Percentiles rank a stretch among this genome's conserved stretches.
Evolutionary conservation across 2,888 invertebrate species (phyloP).

Genomic region (Meteorus colon): DNA sequence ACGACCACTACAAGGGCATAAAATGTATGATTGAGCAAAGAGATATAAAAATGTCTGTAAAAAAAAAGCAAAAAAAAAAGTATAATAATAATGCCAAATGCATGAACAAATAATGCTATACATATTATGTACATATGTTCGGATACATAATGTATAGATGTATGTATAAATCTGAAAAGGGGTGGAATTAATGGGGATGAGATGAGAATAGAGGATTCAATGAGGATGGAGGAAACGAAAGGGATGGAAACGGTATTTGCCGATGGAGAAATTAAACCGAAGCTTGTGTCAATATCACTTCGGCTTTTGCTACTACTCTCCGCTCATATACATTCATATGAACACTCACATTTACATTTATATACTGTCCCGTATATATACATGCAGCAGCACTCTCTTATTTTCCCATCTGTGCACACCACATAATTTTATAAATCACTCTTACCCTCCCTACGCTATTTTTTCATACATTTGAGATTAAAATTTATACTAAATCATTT

Average conservation of each 20-base stretch:
- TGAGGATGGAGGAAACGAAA: conserved; percentile 38
- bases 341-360: conserved; percentile 35
- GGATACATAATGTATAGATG: conserved; percentile 1
- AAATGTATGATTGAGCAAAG: conserved; percentile 12
- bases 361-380: conserved; percentile 38
- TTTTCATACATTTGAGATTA: background rate
- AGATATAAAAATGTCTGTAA: conserved; percentile 29
- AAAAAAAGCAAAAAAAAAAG: background rate
- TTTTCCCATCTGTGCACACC: conserved; percentile 13
- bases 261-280: conserved; percentile 70
- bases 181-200: conserved; percentile 16
- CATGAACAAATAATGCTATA: background rate
- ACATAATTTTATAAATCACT: conserved; percentile 11
- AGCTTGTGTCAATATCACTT: conserved; percentile 70
- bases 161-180: conserved; percentile 6
- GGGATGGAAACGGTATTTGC: conserved; percentile 68
- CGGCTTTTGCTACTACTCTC: conserved; percentile 60
- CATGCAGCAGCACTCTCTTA: conserved; percentile 11
- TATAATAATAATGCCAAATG: background rate
- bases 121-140: background rate
- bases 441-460: background rate
- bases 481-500: background rate
- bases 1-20: conserved; percentile 23
- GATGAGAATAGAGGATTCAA: conserved; percentile 17
- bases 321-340: conserved; percentile 43